Evolutionary conservation across 2,113 vertebrate genomes (phyloP), one percentile per base, ranked within the genome.

Genomic region (Osmerus mordax): DNA sequence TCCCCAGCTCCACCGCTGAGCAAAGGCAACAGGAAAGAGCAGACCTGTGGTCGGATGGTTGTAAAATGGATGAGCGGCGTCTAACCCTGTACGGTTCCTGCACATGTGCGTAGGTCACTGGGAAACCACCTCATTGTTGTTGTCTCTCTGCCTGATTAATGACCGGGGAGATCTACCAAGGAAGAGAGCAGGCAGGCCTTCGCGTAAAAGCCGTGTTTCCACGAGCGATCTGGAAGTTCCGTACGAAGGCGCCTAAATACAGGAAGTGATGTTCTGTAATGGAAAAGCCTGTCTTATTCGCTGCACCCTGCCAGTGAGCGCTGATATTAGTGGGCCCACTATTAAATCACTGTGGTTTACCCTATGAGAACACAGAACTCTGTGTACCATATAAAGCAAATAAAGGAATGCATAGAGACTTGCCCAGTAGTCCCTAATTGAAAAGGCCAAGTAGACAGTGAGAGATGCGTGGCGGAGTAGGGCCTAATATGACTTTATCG

Each of bases 81-180:
- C 16, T n/a, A 56, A n/a, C 64, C 76, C 81, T 81, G 72, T 66
- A 63, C 70, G 65, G 28, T 69, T 65, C 76, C 77, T 67, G 72
- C 75, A 71, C 70, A 71, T 62, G 73, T 47, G 55, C 4, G 18
- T 12, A 14, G 32, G 19, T 51, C 66, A 55, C 52, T 55, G 41
- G 52, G 14, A 52, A 81, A 81, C 83, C 83, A 78, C 85, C 82
- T 73, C 72, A 59, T 78, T 61, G 2, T 79, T 75, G 80, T 87
- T 86, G 75, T 84, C 67, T 79, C 81, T 87, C 86, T 78, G 16
- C 87, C 80, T 85, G 81, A 88, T 87, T 87, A 79, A 87, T 79
- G 81, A 84, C 65, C 78, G 85, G 52, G 15, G 86, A 83, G 85
- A 84, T 83, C 73, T 67, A n/a, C 75, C 69, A n/a, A 75, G 41